Percentiles rank a stretch among this genome's conserved stretches.
These are phyloP conservation scores for Spheniscus humboldti DNA, from an alignment of 2,797 vertebrate genomes.

Conservation along the genomic window DNA sequence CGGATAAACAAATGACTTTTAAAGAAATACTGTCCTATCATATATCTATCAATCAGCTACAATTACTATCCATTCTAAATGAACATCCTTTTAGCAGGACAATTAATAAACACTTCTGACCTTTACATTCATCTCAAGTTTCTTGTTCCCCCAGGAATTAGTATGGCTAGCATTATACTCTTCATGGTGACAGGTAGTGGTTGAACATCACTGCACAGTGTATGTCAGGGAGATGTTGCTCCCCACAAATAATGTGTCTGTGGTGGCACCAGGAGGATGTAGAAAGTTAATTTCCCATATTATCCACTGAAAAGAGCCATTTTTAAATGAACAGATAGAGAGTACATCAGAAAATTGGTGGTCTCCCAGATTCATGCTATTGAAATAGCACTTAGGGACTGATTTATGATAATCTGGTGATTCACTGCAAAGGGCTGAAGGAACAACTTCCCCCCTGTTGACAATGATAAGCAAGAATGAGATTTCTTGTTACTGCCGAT, in stretches of 20 bases:
- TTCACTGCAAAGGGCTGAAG: conserved; percentile 22
- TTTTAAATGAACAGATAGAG: background rate
- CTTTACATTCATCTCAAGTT: background rate
- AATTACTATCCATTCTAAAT: background rate
- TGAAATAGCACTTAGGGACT: background rate
- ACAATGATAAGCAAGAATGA: conserved; percentile 21
- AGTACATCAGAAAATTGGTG: background rate
- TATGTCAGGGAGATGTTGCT: background rate
- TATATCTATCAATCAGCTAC: background rate
- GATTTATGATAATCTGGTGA: conserved; percentile 18
- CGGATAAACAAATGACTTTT: background rate
- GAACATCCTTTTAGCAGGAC: background rate
- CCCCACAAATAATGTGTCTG: background rate
- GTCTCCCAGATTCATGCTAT: background rate
- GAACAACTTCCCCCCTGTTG: conserved; percentile 5
- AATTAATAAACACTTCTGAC: background rate
- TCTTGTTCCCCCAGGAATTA: background rate
- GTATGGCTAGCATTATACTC: background rate
- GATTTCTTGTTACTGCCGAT: conserved; percentile 8
- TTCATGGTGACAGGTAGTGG: background rate
- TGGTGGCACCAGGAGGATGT: background rate
- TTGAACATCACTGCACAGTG: background rate
- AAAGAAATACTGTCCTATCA: background rate
- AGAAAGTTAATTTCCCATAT: background rate
- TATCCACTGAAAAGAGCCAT: background rate